These are phyloP conservation scores for Brevipalpus yothersi DNA, from an alignment of 1,140 invertebrate species.

Conservation along the genomic window DNA sequence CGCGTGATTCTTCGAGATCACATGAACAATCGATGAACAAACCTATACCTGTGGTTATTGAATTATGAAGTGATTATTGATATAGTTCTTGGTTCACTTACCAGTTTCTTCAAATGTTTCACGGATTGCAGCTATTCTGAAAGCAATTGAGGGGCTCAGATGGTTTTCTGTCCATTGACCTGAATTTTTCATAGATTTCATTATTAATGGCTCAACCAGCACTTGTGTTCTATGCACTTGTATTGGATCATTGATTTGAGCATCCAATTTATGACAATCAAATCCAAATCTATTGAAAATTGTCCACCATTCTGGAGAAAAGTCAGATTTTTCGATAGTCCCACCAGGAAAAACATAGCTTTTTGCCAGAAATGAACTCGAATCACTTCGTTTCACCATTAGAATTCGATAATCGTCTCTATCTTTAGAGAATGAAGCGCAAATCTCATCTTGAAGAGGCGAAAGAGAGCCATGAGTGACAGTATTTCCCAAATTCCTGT, in stretches of 20 bases:
- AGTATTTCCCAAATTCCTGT: no score
- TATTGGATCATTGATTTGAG: neutral
- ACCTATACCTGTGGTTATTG: neutral
- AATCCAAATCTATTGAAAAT: slow-evolving; percentile 25
- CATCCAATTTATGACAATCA: neutral
- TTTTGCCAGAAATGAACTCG: slow-evolving; percentile 38
- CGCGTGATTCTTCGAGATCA: slow-evolving; percentile 1
- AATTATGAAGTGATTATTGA: neutral
- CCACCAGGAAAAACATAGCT: slow-evolving; percentile 59
- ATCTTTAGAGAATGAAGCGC: neutral
- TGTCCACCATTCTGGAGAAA: slow-evolving; percentile 38
- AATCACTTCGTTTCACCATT: slow-evolving; percentile 33
- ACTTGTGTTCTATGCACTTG: slow-evolving; percentile 13
- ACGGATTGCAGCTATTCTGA: slow-evolving; percentile 56
- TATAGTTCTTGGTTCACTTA: slow-evolving; percentile 33
- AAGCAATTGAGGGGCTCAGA: slow-evolving; percentile 35
- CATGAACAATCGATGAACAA: neutral
- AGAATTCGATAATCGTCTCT: slow-evolving; percentile 28
- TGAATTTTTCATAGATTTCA: neutral
- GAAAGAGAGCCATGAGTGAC: neutral
- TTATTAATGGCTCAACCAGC: slow-evolving; percentile 10
- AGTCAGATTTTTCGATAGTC: slow-evolving; percentile 35
- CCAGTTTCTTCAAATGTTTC: slow-evolving; percentile 82
- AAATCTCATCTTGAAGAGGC: neutral
- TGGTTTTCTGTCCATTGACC: slow-evolving; percentile 5